Evolutionary conservation across 2,888 invertebrate species (phyloP), one percentile per base, ranked within the genome.

Genomic region (Habroteleia sp.): DNA sequence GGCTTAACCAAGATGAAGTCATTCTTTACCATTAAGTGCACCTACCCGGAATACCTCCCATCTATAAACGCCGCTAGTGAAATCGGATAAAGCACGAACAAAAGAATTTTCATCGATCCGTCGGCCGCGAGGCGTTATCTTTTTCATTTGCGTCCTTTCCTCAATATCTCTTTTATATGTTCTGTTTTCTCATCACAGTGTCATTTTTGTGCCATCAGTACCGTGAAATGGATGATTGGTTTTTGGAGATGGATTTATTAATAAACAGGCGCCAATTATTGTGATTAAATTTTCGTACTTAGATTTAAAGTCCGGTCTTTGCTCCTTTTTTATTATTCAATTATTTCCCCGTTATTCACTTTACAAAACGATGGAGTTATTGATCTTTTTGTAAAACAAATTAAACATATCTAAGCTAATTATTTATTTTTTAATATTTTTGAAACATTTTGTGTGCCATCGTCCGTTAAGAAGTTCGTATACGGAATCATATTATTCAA

Each of bases 81-180:
- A 86, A 84, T 85, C 85, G 81, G 82, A 84, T 84, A 80, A 79
- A 81, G 74, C 77, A 72, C 77, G 81, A 84, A 85, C 86, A 86
- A 86, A 86, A 85, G 84, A 80, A 79, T 80, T 79, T 78, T 76
- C 80, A 84, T 85, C 84, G 84, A 86, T 86, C 84, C 84, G 85
- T 85, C 78, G 82, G 79, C 78, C 76, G 79, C 81, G 77, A 82
- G 82, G 81, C 83, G 84, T 86, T 85, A 86, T 86, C 86, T 84
- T 85, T 83, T 79, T 75, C 83, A 83, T 81, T 84, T 85, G 83
- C 81, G 78, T 80, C 78, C 79, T 78, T 77, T 80, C 76, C 81
- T 78, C 78, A 74, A 79, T 75, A 77, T 79, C 56, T 42, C 42
- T 41, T 63, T 56, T 58, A 58, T 56, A 29, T 25, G 29, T 20